These are phyloP conservation scores for Cranoglanis bouderius DNA, from an alignment of 2,113 vertebrate genomes.

Conservation along the genomic window DNA sequence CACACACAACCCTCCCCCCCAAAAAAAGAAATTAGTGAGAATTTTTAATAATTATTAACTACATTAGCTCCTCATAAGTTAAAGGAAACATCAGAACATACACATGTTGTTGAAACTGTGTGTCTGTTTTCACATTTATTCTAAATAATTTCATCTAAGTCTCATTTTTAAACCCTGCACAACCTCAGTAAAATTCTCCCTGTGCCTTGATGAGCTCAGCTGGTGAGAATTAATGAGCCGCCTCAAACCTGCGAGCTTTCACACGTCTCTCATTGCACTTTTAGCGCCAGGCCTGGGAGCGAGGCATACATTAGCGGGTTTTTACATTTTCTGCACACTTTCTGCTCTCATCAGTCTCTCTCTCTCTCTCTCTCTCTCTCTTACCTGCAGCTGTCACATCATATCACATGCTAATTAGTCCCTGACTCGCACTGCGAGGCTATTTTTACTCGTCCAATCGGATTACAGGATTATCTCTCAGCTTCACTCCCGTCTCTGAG, in stretches of 20 bases:
- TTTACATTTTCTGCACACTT: constrained; percentile 56
- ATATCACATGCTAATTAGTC: constrained; percentile 75
- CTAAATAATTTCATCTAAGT: not conserved
- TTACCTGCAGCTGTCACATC: constrained; percentile 77
- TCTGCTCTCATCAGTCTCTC: constrained; percentile 56
- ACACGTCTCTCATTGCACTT: constrained; percentile 69
- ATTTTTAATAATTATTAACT: not conserved
- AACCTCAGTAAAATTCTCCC: not conserved
- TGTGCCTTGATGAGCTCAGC: constrained; percentile 50
- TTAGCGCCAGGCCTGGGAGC: constrained; percentile 48
- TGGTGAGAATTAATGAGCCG: constrained; percentile 72
- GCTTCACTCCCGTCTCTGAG: constrained; percentile 64
- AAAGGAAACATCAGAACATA: not conserved
- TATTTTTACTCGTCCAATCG: constrained; percentile 75
- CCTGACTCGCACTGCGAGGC: constrained; percentile 62
- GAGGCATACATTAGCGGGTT: constrained; percentile 71
- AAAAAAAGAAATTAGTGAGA: too few relatives aligned
- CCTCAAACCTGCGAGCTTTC: constrained; percentile 71
- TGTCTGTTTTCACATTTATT: not conserved
- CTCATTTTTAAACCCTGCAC: not conserved
- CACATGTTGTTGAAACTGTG: not conserved
- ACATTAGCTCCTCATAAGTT: not conserved
- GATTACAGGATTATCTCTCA: constrained; percentile 79
- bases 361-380: constrained; percentile 53
- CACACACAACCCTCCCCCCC: too few relatives aligned